Evolutionary conservation across 37 sponge, comb jelly and placozoan species (phyloP), one percentile per base, ranked within the genome.

Genomic region (Aplysina aerophoba): DNA sequence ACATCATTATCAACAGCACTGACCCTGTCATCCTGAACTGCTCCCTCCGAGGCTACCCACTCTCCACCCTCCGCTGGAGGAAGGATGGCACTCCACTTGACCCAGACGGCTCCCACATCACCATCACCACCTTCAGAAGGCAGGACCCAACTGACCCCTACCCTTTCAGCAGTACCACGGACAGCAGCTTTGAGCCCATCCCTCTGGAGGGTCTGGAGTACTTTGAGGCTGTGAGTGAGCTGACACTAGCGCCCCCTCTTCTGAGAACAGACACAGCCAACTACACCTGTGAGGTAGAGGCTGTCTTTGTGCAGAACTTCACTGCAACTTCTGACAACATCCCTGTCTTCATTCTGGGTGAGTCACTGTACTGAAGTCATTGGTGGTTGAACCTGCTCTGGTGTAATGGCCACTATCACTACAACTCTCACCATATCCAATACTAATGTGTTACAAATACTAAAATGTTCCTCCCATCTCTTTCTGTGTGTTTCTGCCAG

Each of bases 181-280:
- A 71, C 73, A 35, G 34, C 28, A 71, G 3, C 36, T 71, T 33
- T 34, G 37, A 28, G 30, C 30, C n/a, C 20, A 71, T 71, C 37
- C 73, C 73, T 71, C 34, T 11, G 20, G 36, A 28, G 12, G 73
- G 20, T 19, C 37, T 71, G 73, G 73, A 71, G 37, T 30, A 71
- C 37, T 85, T 89, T 56, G 87, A 78, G 16, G 44, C 79, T 17
- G 87, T 86, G 41, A 79, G 86, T 53, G 59, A 61, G 35, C 66
- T 92, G 62, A 67, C 27, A 12, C 81, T 92, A 21, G 33, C 61
- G 36, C 73, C 36, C 16, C 15, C 64, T 4, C 38, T 86, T 17
- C 57, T 58, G 72, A 77, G 93, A 41, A 59, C 68, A 54, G 93
- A 88, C 82, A 92, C 93, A 55, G 93, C 59, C 17, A 86, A 80